A percentile compares a stretch with the other conserved stretches of the same genome.
These are phyloP conservation scores for Festucalex cinctus DNA, from an alignment of 2,113 vertebrate species.

Conservation along the genomic window DNA sequence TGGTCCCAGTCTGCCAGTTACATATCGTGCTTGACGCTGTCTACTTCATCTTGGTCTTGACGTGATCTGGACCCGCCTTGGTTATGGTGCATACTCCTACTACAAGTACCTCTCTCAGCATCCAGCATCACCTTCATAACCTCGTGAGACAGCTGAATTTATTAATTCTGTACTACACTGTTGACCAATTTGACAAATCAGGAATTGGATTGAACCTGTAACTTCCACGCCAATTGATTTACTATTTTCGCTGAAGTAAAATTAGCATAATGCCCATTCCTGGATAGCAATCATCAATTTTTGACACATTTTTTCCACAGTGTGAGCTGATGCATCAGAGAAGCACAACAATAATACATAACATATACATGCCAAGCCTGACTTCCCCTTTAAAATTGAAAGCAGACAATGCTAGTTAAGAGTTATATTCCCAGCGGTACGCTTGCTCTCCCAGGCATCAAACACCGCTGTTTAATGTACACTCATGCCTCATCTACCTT, in stretches of 20 bases:
- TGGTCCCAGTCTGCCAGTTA: too few relatives aligned
- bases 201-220: not conserved
- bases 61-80: not conserved
- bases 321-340: not conserved
- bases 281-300: not conserved
- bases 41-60: not conserved
- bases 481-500: constrained; percentile 97
- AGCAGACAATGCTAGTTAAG: constrained; percentile 97
- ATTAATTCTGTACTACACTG: not conserved
- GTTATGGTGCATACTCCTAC: not conserved
- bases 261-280: not conserved
- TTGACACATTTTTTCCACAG: not conserved
- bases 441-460: constrained; percentile 87
- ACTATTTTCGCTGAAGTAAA: not conserved
- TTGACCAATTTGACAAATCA: not conserved
- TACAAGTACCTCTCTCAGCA: not conserved
- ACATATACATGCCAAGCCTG: constrained; percentile 56
- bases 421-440: constrained; percentile 89
- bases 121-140: not conserved
- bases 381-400: constrained; percentile 93
- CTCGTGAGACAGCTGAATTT: not conserved
- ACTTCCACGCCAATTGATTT: not conserved
- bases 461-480: constrained; percentile 97
- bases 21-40: too few relatives aligned
- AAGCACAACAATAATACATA: not conserved